phyloP scores from a whole-genome alignment of 1,140 invertebrate species.

The Littorina saxatilis region DNA sequence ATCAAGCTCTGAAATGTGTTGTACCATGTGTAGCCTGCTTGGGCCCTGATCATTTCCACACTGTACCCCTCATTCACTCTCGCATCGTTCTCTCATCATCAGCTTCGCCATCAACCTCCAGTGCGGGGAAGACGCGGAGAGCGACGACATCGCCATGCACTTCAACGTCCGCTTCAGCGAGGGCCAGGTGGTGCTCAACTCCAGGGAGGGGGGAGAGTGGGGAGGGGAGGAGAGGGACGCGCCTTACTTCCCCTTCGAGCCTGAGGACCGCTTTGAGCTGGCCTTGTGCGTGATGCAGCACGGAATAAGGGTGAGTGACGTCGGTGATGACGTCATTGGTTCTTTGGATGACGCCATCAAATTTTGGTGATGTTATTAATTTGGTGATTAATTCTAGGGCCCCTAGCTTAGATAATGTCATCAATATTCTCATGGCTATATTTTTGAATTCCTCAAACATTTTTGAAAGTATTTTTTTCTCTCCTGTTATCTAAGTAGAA shows the following conservation, averaged over 20 bases:
- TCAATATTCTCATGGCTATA: too few relatives aligned
- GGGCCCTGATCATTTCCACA: too few relatives aligned
- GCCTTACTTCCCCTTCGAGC: conserved; percentile 82
- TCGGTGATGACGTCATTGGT: too few relatives aligned
- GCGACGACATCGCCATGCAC: conserved; percentile 87
- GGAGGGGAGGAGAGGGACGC: conserved; percentile 83
- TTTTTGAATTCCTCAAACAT: too few relatives aligned
- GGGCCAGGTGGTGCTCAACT: conserved; percentile 84
- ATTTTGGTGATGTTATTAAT: conserved; percentile 59
- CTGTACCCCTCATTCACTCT: too few relatives aligned
- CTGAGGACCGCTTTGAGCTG: conserved; percentile 77
- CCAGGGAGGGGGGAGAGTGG: conserved; percentile 81
- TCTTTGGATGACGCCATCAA: conserved; percentile 25
- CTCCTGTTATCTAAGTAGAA: too few relatives aligned
- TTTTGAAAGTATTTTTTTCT: too few relatives aligned
- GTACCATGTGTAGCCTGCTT: too few relatives aligned
- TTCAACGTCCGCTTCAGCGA: conserved; percentile 80
- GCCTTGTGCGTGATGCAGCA: neutral
- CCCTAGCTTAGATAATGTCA: too few relatives aligned
- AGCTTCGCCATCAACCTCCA: conserved; percentile 84
- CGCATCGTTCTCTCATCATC: too few relatives aligned
- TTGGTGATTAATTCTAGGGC: conserved; percentile 57
- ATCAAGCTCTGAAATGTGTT: too few relatives aligned
- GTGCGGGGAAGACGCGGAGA: conserved; percentile 79
- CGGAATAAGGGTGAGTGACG: neutral